These are phyloP conservation scores for Babylonia areolata DNA, from an alignment of 1,140 invertebrate genomes.

Conservation along the genomic window DNA sequence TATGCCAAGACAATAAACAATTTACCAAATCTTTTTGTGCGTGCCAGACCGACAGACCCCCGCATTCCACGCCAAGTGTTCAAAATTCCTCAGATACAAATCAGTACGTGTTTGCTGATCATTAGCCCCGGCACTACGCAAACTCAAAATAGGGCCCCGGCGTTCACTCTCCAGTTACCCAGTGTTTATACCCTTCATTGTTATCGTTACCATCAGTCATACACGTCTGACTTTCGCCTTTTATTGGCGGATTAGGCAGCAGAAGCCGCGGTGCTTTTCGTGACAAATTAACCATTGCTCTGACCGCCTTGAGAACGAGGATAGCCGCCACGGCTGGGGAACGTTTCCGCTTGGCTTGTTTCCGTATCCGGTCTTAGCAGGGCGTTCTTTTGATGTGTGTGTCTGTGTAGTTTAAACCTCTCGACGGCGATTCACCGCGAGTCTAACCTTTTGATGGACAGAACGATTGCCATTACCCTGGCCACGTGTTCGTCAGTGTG, in stretches of 20 bases:
- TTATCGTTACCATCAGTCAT: background rate
- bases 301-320: background rate
- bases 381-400: background rate
- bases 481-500: background rate
- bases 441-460: background rate
- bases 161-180: background rate
- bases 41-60: background rate
- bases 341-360: background rate
- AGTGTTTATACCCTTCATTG: background rate
- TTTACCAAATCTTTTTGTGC: background rate
- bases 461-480: background rate
- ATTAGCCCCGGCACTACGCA: background rate
- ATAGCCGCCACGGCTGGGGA: background rate
- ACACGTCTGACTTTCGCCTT: conserved; percentile 1
- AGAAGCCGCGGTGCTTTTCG: background rate
- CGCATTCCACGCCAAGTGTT: background rate
- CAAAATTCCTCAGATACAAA: background rate
- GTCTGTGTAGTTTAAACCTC: background rate
- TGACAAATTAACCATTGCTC: background rate
- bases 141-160: background rate
- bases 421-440: background rate
- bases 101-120: background rate
- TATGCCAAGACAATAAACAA: background rate
- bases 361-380: background rate
- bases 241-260: background rate